A percentile compares a stretch with the other conserved stretches of the same genome.
Evolutionary conservation across 2,113 vertebrate species (phyloP).

Genomic region (Gnathonemus longibarbis): DNA sequence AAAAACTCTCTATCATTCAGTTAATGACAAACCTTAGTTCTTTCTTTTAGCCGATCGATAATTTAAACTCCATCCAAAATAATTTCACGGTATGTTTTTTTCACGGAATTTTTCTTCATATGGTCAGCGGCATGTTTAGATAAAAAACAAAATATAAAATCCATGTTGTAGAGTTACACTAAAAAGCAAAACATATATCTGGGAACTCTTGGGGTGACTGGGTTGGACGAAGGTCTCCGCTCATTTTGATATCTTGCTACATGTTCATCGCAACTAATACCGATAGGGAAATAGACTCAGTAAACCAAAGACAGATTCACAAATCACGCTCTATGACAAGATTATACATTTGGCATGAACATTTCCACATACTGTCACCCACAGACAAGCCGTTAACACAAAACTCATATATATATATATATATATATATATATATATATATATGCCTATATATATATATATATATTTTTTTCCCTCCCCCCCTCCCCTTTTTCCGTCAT

Average conservation of each 20-base stretch:
- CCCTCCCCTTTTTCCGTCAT: conserved; percentile 31
- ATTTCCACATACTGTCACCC: conserved; percentile 23
- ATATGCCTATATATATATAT: not conserved
- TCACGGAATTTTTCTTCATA: not conserved
- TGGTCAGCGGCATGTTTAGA: not conserved
- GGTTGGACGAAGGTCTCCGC: not conserved
- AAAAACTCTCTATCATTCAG: not conserved
- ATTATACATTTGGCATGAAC: conserved; percentile 32
- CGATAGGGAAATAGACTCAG: not conserved
- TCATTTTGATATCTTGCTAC: not conserved
- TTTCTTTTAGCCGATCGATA: not conserved
- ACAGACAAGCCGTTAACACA: not conserved
- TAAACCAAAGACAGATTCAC: conserved; percentile 11
- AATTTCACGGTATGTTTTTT: not conserved
- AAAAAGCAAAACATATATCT: not conserved
- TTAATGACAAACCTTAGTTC: not conserved
- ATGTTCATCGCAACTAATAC: not conserved
- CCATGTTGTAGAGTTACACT: not conserved
- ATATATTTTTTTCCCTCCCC: conserved; percentile 6
- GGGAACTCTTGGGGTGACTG: not conserved
- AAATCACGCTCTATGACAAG: conserved; percentile 18
- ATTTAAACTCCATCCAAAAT: not conserved
- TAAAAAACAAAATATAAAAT: not conserved
- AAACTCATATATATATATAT: not conserved
- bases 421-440: conserved; percentile 10